Percentiles rank a stretch among this genome's conserved stretches.
Evolutionary conservation across 1,140 invertebrate genomes (phyloP).

Genomic region (Adoxophyes honmai): DNA sequence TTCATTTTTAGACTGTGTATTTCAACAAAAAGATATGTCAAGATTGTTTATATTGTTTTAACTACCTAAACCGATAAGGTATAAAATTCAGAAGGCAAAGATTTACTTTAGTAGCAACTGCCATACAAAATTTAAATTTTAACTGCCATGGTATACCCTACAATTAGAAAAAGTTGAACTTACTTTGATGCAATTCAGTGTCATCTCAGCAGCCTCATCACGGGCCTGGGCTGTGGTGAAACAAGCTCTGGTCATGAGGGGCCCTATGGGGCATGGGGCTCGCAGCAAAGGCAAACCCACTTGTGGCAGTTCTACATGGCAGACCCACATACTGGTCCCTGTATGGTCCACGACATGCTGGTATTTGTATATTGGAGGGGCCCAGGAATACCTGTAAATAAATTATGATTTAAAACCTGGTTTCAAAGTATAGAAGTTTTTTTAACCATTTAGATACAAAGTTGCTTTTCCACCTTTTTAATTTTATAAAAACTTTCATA

Average conservation of each 20-base stretch:
- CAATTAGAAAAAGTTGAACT: constrained; percentile 6
- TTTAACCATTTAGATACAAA: too few species aligned
- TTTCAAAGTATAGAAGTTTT: not conserved
- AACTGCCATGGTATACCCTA: too few species aligned
- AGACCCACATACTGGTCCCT: constrained; percentile 47
- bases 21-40: too few species aligned
- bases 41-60: too few species aligned
- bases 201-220: constrained; percentile 51
- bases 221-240: constrained; percentile 46
- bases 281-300: constrained; percentile 44
- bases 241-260: constrained; percentile 38
- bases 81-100: too few species aligned
- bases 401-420: too few species aligned
- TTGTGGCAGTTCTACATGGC: constrained; percentile 45
- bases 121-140: not conserved
- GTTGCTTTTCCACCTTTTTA: too few species aligned
- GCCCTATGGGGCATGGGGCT: constrained; percentile 39
- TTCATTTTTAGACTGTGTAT: too few species aligned
- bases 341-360: constrained; percentile 38
- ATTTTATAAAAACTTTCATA: too few species aligned
- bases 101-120: constrained; percentile 6
- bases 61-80: too few species aligned
- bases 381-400: constrained; percentile 55
- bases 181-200: constrained; percentile 52
- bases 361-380: constrained; percentile 45